Base-by-base conservation (phyloP, 2,797 vertebrate species). In the Enteromius mattozi region DNA sequence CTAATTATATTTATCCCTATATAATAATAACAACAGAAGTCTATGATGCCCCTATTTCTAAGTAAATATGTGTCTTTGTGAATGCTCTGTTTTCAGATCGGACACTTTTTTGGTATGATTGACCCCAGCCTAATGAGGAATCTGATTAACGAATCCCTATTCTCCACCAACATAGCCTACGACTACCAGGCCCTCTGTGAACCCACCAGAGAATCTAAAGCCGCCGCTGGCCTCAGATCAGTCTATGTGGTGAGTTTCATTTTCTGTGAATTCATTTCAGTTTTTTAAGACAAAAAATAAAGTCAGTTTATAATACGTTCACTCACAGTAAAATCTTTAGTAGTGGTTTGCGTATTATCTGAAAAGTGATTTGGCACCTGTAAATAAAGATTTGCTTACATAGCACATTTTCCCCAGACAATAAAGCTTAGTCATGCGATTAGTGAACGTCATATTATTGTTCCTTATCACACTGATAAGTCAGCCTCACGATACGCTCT, bases 121-220 rank as follows among this genome's bases (percentile, higher is more conserved):
- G 98, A 99, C 82, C 95, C 98, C n/a, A 94, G 94, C 85, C 92
- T 99, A 84, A 99, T 99, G 98, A 88, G 91, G 88, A 95, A 94
- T 84, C 94, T 99, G 85, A 93, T 98, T 88, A 98, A 99, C 88
- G 94, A 94, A 63, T 96, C 97, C 13, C 90, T 99, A 10, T 99
- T 96, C 91, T 96, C 96, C 88, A 96, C 94, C 85, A 97, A 96
- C 88, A 99, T 96, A 88, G 98, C 98, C 0, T 99, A 97, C 0
- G 97, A 99, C 93, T 99, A 99, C 90, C 98, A 99, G 87, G 97
- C 97, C 0, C 95, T 97, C 69, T 99, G 98, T 68, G 94, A 97
- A 89, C 97, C 97, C 0, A 93, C 95, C 81, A 96, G 91, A 68
- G 94, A 96, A 86, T 94, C 93, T 84, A 96, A 95, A 88, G 95